Evolutionary conservation across 1,140 invertebrate genomes (phyloP).

Genomic region (Bombus superbus): DNA sequence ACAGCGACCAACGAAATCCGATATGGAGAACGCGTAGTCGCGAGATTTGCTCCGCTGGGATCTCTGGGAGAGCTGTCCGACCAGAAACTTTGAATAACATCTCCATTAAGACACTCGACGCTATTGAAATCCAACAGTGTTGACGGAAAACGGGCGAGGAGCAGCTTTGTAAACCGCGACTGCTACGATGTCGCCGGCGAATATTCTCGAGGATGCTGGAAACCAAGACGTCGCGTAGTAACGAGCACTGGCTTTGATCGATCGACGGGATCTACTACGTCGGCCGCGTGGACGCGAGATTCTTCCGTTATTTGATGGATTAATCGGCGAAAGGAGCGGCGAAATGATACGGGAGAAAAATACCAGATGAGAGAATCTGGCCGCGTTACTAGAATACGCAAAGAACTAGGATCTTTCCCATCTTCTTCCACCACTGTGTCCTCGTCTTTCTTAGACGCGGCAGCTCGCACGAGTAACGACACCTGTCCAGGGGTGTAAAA

Average conservation of each 20-base stretch:
- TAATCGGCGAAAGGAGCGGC: too few relatives aligned
- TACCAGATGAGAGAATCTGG: not conserved
- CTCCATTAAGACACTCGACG: conserved; percentile 23
- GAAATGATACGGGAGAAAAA: too few relatives aligned
- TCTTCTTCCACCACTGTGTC: not conserved
- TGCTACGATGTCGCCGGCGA: not conserved
- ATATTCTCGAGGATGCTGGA: not conserved
- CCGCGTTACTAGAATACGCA: not conserved
- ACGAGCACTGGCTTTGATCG: not conserved
- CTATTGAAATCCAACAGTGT: conserved; percentile 11
- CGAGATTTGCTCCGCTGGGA: not conserved
- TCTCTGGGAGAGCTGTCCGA: not conserved
- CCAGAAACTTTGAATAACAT: conserved; percentile 4
- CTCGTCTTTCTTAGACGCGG: not conserved
- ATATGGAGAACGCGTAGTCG: not conserved
- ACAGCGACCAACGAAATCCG: not conserved
- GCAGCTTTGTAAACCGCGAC: not conserved
- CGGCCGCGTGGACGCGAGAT: not conserved
- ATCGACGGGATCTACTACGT: not conserved
- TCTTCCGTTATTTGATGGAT: not conserved
- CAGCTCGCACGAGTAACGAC: conserved; percentile 53
- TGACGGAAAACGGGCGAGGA: not conserved
- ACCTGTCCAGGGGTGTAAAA: conserved; percentile 51
- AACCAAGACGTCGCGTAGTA: not conserved
- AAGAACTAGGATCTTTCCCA: not conserved